Conservation (phyloP, 2,888 invertebrate species). For the Clistopyga incitator region DNA sequence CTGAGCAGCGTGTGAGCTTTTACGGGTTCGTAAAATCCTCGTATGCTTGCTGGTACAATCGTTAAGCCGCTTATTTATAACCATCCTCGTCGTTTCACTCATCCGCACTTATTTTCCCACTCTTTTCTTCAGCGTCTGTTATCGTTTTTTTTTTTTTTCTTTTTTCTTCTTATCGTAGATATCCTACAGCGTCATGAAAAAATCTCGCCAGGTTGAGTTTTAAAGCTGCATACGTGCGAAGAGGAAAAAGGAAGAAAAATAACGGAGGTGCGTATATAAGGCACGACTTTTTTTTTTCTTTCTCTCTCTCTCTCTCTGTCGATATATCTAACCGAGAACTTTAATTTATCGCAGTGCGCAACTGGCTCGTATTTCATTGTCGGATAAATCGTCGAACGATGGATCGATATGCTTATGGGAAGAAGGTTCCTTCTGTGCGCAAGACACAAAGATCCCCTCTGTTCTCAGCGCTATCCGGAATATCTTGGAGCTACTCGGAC, state of each 20-base stretch:
- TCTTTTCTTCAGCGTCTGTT: not conserved
- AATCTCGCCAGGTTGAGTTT: conserved; percentile 15
- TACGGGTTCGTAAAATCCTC: conserved; percentile 59
- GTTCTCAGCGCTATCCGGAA: conserved; percentile 45
- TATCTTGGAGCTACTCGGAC: conserved; percentile 25
- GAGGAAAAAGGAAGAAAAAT: conserved; percentile 27
- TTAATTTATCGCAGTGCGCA: conserved; percentile 63
- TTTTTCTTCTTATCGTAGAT: conserved; percentile 23
- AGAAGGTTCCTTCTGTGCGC: not conserved
- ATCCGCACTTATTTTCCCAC: conserved; percentile 25
- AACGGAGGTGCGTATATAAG: conserved; percentile 20
- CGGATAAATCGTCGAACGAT: conserved; percentile 67
- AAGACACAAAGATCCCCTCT: conserved; percentile 11
- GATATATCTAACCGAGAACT: conserved; percentile 1
- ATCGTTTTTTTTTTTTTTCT: conserved; percentile 6
- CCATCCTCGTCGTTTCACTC: conserved; percentile 48
- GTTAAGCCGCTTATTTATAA: conserved; percentile 65
- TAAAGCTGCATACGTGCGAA: conserved; percentile 13
- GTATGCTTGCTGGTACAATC: conserved; percentile 64
- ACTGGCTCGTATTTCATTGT: conserved; percentile 66
- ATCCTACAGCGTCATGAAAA: conserved; percentile 14
- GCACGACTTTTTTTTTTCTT: conserved; percentile 3
- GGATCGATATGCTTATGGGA: conserved; percentile 58
- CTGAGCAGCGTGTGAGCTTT: conserved; percentile 13
- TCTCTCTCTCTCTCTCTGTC: conserved; percentile 3